Percentiles rank a stretch among this genome's conserved stretches.
Conservation (phyloP, 2,888 invertebrate genomes). For the Agrilus mali region DNA sequence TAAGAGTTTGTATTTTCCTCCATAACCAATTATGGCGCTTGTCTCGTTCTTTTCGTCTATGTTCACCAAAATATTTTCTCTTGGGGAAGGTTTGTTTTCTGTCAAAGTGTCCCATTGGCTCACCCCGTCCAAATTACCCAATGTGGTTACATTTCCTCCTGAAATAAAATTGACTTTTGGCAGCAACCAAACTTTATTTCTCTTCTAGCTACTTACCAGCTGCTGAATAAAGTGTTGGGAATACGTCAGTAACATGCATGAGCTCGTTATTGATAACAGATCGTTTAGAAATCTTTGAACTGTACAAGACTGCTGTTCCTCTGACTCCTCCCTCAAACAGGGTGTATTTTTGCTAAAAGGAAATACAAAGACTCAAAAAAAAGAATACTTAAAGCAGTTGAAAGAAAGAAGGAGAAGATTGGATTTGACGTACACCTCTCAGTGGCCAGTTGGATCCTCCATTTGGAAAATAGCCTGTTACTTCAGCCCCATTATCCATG, state of each 20-base stretch:
- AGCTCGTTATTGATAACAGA: no score
- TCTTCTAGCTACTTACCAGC: no score
- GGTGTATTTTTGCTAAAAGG: neutral
- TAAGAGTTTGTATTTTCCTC: constrained; percentile 22
- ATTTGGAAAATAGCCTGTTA: constrained; percentile 55
- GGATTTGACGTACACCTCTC: constrained; percentile 45
- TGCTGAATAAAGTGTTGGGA: no score
- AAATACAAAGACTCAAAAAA: no score
- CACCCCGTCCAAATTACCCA: constrained; percentile 27
- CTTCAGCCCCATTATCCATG: constrained; percentile 81
- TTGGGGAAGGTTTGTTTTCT: constrained; percentile 8
- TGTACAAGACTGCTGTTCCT: neutral
- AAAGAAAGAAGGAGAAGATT: no score
- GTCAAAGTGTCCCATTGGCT: constrained; percentile 27
- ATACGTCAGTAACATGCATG: no score
- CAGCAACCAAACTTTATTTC: no score
- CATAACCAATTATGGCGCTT: constrained; percentile 25
- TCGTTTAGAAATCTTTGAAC: no score
- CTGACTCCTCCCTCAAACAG: constrained; percentile 2
- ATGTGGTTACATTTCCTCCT: constrained; percentile 28
- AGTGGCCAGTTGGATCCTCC: constrained; percentile 66
- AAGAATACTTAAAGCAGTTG: no score
- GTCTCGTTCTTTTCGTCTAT: constrained; percentile 25
- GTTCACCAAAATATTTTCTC: constrained; percentile 21
- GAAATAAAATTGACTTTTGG: constrained; percentile 3